Evolutionary conservation across 2,113 vertebrate genomes (phyloP).

Genomic region (Marcusenius ussheri): DNA sequence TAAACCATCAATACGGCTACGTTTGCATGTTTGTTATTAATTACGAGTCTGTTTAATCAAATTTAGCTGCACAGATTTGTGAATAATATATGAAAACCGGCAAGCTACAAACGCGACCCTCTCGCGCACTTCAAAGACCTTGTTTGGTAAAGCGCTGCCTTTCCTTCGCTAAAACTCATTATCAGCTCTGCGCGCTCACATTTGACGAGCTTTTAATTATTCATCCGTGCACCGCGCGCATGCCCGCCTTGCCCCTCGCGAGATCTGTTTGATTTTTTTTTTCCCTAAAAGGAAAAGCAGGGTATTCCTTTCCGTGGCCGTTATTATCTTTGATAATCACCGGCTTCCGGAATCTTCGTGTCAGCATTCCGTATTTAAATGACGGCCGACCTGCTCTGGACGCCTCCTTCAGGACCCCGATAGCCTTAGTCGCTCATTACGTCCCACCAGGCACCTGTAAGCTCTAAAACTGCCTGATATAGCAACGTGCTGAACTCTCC

Average conservation of each 20-base stretch:
- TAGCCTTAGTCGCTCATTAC: conserved; percentile 75
- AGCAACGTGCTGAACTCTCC: conserved; percentile 92
- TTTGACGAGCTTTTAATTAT: conserved; percentile 58
- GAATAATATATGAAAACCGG: conserved; percentile 21
- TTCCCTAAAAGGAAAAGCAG: conserved; percentile 43
- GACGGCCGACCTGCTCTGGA: conserved; percentile 24
- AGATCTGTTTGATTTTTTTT: conserved; percentile 44
- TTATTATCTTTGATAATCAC: conserved; percentile 59
- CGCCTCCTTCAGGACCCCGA: conserved; percentile 57
- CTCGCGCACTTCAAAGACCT: conserved; percentile 2
- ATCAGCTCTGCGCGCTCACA: conserved; percentile 49
- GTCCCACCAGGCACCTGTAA: conserved; percentile 79
- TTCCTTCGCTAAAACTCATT: conserved; percentile 51
- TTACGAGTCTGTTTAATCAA: conserved; percentile 2
- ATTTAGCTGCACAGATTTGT: conserved; percentile 3
- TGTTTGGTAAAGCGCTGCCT: conserved; percentile 37
- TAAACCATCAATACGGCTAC: conserved; percentile 3
- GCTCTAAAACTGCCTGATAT: conserved; percentile 89
- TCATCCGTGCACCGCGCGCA: conserved; percentile 46
- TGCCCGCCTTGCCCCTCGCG: conserved; percentile 47
- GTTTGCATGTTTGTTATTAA: conserved; percentile 12
- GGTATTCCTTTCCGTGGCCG: conserved; percentile 49
- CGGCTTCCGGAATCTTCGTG: conserved; percentile 57
- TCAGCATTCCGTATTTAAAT: conserved; percentile 53
- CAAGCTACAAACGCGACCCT: neutral